A percentile compares a stretch with the other conserved stretches of the same genome.
Conservation (phyloP, 2,888 invertebrate genomes). For the Campopleginae sp. region DNA sequence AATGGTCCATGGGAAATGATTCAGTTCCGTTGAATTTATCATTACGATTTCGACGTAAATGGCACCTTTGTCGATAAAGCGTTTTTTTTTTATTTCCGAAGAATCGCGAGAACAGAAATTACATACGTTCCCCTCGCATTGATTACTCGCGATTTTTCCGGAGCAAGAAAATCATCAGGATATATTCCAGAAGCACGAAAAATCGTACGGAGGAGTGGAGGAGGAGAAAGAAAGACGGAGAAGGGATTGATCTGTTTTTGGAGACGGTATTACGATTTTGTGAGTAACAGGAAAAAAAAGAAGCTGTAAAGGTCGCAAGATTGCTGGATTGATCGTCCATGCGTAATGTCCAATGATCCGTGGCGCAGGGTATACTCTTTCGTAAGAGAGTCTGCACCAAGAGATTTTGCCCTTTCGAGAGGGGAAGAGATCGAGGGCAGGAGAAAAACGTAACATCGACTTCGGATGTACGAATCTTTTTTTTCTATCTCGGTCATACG, state of each 20-base stretch:
- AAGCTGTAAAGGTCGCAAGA: constrained; percentile 62
- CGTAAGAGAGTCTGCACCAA: constrained; percentile 48
- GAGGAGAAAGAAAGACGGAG: neutral
- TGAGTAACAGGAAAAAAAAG: constrained; percentile 40
- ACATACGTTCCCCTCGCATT: neutral
- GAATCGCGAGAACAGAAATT: constrained; percentile 37
- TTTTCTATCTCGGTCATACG: constrained; percentile 16
- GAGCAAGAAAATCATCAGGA: constrained; percentile 50
- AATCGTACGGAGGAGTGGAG: constrained; percentile 1
- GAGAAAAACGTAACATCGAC: neutral
- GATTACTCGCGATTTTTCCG: neutral
- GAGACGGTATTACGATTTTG: constrained; percentile 55
- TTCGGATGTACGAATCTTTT: constrained; percentile 50
- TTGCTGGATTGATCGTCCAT: constrained; percentile 69
- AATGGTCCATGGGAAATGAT: neutral
- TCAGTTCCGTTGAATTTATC: neutral
- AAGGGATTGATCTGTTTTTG: constrained; percentile 56
- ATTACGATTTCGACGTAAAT: neutral
- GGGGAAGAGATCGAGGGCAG: neutral
- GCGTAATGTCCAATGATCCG: constrained; percentile 76
- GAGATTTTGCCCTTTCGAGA: constrained; percentile 21
- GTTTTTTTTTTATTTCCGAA: neutral
- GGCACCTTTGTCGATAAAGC: neutral
- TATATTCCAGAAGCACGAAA: constrained; percentile 30
- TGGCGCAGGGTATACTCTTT: constrained; percentile 64